phyloP scores from a whole-genome alignment of 2,113 vertebrate genomes.

The Perccottus glenii region DNA sequence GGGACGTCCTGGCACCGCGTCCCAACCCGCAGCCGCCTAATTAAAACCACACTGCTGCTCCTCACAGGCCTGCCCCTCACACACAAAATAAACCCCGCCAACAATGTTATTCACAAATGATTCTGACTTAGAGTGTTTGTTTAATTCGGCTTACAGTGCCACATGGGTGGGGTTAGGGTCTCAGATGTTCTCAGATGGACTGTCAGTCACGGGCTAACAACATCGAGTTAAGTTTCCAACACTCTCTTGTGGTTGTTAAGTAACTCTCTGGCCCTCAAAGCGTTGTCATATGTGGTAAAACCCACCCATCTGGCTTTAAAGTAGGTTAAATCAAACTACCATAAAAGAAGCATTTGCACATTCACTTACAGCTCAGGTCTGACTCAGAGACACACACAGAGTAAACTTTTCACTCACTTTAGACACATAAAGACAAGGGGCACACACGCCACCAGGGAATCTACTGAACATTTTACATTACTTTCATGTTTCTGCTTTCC shows the following conservation, averaged over 20 bases:
- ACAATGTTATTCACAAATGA: slow-evolving; percentile 39
- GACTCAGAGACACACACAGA: slow-evolving; percentile 58
- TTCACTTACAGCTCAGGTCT: slow-evolving; percentile 41
- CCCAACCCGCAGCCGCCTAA: slow-evolving; percentile 74
- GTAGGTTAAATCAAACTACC: slow-evolving; percentile 40
- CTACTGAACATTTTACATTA: slow-evolving; percentile 15
- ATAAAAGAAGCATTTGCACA: slow-evolving; percentile 41
- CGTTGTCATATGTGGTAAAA: slow-evolving; percentile 47
- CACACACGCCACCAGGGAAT: slow-evolving; percentile 21
- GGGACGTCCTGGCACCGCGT: slow-evolving; percentile 77
- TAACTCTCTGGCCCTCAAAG: slow-evolving; percentile 27
- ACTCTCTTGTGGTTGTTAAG: slow-evolving; percentile 41
- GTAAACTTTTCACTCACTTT: slow-evolving; percentile 61
- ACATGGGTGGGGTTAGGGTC: slow-evolving; percentile 43
- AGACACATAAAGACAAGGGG: slow-evolving; percentile 33
- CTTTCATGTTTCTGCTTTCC: slow-evolving; percentile 26
- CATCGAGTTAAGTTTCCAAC: slow-evolving; percentile 15
- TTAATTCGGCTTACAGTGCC: slow-evolving; percentile 23
- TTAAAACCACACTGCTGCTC: slow-evolving; percentile 67
- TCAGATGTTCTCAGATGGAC: slow-evolving; percentile 24
- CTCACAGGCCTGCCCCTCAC: slow-evolving; percentile 14
- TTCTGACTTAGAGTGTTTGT: slow-evolving; percentile 43
- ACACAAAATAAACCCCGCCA: not conserved
- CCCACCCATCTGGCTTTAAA: slow-evolving; percentile 55
- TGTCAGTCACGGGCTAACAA: slow-evolving; percentile 39